phyloP scores from a whole-genome alignment of 2,113 vertebrate species.

The Crotalus tigris region DNA sequence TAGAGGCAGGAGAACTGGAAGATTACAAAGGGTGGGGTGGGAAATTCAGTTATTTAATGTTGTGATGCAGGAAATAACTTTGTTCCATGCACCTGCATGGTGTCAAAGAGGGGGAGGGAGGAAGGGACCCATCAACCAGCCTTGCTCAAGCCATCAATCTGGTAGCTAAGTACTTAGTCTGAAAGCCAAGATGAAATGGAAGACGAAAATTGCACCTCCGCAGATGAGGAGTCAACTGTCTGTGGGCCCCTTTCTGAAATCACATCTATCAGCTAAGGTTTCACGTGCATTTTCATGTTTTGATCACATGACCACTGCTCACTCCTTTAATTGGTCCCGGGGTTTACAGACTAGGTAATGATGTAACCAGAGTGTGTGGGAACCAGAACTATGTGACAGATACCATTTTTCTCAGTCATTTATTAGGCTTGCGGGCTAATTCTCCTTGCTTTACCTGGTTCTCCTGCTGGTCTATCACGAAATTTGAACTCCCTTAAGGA shows the following conservation, averaged over 20 bases:
- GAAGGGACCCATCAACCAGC: conserved; percentile 66
- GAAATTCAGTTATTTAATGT: conserved; percentile 63
- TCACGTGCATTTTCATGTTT: conserved; percentile 86
- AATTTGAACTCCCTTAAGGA: conserved; percentile 80
- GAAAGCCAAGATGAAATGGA: conserved; percentile 98
- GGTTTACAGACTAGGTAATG: conserved; percentile 89
- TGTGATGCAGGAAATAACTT: conserved; percentile 72
- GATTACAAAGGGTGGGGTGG: conserved; percentile 38
- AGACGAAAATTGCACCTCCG: conserved; percentile 98
- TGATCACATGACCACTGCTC: conserved; percentile 85
- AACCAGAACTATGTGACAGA: conserved; percentile 92
- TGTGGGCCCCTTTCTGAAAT: conserved; percentile 88
- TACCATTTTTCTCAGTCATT: conserved; percentile 90
- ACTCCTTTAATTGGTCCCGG: conserved; percentile 81
- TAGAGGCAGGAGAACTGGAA: conserved; percentile 25
- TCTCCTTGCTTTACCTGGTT: conserved; percentile 81
- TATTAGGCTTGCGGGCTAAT: conserved; percentile 77
- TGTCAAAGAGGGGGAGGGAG: background rate
- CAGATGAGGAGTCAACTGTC: conserved; percentile 89
- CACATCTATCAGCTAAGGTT: conserved; percentile 89
- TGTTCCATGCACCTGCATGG: conserved; percentile 71
- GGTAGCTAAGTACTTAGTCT: conserved; percentile 86
- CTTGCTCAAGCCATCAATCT: conserved; percentile 76
- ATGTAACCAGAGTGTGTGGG: conserved; percentile 99
- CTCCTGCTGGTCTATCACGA: conserved; percentile 87